Conservation (phyloP, 2,888 invertebrate species). For the Belgica antarctica region DNA sequence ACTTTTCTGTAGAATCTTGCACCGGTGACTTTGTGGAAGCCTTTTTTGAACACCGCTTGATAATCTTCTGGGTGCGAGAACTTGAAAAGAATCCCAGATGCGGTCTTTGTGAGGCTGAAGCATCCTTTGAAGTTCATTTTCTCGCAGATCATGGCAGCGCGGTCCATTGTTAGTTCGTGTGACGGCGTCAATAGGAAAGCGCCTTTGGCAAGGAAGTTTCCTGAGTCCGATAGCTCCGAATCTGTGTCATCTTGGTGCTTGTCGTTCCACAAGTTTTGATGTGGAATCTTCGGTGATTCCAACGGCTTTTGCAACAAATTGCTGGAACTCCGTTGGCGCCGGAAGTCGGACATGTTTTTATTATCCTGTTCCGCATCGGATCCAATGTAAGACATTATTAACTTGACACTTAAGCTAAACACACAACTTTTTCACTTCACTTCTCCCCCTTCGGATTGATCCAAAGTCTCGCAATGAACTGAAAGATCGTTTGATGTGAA, state of each 20-base stretch:
- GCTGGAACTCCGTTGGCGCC: constrained; percentile 45
- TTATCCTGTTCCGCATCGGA: constrained; percentile 53
- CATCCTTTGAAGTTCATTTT: constrained; percentile 85
- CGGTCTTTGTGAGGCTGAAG: constrained; percentile 77
- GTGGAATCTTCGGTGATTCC: constrained; percentile 51
- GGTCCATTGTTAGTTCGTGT: constrained; percentile 81
- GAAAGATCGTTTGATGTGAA: constrained; percentile 19
- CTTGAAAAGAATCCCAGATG: constrained; percentile 82
- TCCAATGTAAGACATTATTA: constrained; percentile 52
- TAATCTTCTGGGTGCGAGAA: constrained; percentile 84
- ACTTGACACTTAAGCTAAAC: not conserved
- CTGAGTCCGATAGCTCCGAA: constrained; percentile 72
- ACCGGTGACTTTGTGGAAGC: constrained; percentile 82
- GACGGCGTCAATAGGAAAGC: constrained; percentile 83
- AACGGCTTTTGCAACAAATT: constrained; percentile 48
- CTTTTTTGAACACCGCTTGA: constrained; percentile 81
- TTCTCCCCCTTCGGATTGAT: too few species aligned
- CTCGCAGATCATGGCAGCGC: constrained; percentile 81
- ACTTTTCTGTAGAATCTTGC: constrained; percentile 85
- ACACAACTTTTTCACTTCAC: constrained; percentile 3
- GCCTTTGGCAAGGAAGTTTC: constrained; percentile 75
- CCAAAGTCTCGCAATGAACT: constrained; percentile 18
- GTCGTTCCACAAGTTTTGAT: constrained; percentile 53
- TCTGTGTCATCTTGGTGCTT: constrained; percentile 69
- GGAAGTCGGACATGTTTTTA: constrained; percentile 49